A percentile compares a stretch with the other conserved stretches of the same genome.
Conservation (phyloP, 1,140 invertebrate genomes). For the Himalopsyche phryganea region DNA sequence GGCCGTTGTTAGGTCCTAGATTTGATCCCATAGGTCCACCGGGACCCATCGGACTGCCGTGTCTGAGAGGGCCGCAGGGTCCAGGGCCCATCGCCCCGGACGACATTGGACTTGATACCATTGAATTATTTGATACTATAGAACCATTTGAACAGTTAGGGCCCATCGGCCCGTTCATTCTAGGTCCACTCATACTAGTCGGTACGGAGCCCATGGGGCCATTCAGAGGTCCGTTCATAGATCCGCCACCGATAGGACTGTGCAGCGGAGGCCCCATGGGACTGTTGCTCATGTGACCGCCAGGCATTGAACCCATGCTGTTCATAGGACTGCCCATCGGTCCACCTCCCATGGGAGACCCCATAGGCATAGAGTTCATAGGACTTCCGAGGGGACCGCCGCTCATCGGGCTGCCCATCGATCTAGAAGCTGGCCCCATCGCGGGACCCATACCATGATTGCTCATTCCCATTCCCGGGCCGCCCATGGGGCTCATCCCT, state of each 20-base stretch:
- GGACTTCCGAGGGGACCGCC: constrained; percentile 55
- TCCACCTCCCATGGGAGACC: constrained; percentile 65
- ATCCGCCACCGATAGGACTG: constrained; percentile 49
- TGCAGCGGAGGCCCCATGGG: constrained; percentile 61
- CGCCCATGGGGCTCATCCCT: constrained; percentile 52
- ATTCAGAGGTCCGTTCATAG: constrained; percentile 54
- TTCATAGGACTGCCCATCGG: constrained; percentile 72
- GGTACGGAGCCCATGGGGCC: constrained; percentile 52
- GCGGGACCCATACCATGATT: constrained; percentile 53
- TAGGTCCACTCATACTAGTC: constrained; percentile 52
- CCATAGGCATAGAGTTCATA: constrained; percentile 71
- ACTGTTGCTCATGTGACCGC: constrained; percentile 60
- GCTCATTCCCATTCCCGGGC: constrained; percentile 52
- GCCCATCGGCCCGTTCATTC: constrained; percentile 52
- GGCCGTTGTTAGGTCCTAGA: constrained; percentile 45
- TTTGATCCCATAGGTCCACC: constrained; percentile 43
- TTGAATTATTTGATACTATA: constrained; percentile 47
- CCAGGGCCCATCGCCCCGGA: constrained; percentile 49
- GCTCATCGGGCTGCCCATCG: constrained; percentile 61
- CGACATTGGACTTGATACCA: constrained; percentile 51
- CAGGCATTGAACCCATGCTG: constrained; percentile 51
- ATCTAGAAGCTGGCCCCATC: constrained; percentile 53
- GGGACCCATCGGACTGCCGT: constrained; percentile 51
- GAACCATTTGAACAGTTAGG: constrained; percentile 52
- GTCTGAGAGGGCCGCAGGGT: constrained; percentile 52